phyloP scores from a whole-genome alignment of 2,797 vertebrate species.

The Microtus obscurus region DNA sequence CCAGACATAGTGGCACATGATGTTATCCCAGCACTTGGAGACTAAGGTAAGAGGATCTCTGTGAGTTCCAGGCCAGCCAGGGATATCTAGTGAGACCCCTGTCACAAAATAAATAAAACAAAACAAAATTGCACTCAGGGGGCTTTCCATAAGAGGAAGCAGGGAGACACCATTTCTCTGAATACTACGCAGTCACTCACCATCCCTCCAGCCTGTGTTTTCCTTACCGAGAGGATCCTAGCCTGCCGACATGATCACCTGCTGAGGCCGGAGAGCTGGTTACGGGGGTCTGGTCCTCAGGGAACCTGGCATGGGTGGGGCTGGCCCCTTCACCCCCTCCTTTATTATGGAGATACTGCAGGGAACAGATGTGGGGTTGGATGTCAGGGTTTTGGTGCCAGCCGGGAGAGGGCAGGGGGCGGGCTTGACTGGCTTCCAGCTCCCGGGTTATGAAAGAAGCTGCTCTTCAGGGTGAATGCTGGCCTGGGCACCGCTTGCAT shows the following conservation, averaged over 20 bases:
- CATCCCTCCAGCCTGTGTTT: neutral
- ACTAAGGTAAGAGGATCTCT: neutral
- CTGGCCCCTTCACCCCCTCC: slow-evolving; percentile 44
- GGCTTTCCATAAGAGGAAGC: slow-evolving; percentile 53
- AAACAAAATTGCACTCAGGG: neutral
- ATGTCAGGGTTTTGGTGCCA: slow-evolving; percentile 43
- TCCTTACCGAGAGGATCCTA: slow-evolving; percentile 87
- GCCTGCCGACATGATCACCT: slow-evolving; percentile 83
- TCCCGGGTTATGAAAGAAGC: slow-evolving; percentile 63
- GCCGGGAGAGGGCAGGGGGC: slow-evolving; percentile 65
- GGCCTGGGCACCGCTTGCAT: slow-evolving; percentile 56
- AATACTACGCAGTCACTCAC: neutral
- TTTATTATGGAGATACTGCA: slow-evolving; percentile 78
- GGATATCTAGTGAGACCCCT: neutral
- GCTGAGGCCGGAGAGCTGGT: slow-evolving; percentile 77
- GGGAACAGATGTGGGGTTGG: slow-evolving; percentile 65
- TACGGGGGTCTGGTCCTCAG: slow-evolving; percentile 60
- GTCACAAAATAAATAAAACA: neutral
- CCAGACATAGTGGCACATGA: neutral
- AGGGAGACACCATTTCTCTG: neutral
- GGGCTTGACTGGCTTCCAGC: slow-evolving; percentile 31
- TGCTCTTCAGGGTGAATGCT: slow-evolving; percentile 54
- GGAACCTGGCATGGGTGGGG: neutral
- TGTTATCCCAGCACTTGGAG: neutral
- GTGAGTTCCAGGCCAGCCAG: neutral